phyloP scores from a whole-genome alignment of 2,888 invertebrate genomes.

The Blera fallax region DNA sequence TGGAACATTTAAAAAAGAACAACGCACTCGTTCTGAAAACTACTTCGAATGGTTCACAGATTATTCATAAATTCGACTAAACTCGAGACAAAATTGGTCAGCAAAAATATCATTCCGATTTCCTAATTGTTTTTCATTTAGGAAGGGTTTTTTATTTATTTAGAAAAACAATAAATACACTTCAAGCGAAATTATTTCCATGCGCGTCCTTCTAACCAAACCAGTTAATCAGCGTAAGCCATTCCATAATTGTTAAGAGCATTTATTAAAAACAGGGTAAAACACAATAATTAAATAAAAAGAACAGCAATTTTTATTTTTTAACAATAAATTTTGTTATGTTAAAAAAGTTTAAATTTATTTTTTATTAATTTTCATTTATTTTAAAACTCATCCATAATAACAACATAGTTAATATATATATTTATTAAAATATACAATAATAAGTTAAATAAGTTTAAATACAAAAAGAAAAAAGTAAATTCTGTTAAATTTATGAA shows the following conservation, averaged over 20 bases:
- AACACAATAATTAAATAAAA: background rate
- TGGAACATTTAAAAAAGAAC: too few species aligned
- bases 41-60: too few species aligned
- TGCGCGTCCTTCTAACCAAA: background rate
- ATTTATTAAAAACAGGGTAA: slow-evolving; percentile 29
- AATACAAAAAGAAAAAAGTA: slow-evolving; percentile 13
- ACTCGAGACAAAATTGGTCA: too few species aligned
- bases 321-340: slow-evolving; percentile 30
- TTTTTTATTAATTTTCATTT: slow-evolving; percentile 50
- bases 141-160: too few species aligned
- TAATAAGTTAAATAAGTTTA: slow-evolving; percentile 43
- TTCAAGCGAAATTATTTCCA: background rate
- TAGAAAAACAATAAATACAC: background rate
- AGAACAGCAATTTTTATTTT: slow-evolving; percentile 16
- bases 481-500: slow-evolving; percentile 36
- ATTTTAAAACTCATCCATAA: slow-evolving; percentile 46
- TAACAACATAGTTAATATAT: slow-evolving; percentile 55
- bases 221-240: slow-evolving; percentile 10
- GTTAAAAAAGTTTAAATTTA: slow-evolving; percentile 38
- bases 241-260: too few species aligned
- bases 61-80: too few species aligned
- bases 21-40: too few species aligned
- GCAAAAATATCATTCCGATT: too few species aligned
- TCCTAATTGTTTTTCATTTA: too few species aligned
- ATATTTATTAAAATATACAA: slow-evolving; percentile 24